A percentile compares a stretch with the other conserved stretches of the same genome.
Conservation (phyloP, 2,113 vertebrate species). For the human region DNA sequence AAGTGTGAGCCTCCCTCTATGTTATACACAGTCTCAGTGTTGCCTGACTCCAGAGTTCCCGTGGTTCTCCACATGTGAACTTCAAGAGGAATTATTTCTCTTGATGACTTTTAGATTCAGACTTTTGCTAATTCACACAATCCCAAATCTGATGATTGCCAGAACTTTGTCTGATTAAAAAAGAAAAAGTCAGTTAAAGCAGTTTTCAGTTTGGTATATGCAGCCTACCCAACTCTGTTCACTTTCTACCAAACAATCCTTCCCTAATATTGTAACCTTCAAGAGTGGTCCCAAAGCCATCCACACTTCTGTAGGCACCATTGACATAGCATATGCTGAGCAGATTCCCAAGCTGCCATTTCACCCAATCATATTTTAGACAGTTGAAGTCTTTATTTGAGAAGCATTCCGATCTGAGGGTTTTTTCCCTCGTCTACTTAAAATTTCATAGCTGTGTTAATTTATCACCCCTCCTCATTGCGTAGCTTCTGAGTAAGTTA, state of each 20-base stretch:
- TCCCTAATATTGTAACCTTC: not conserved
- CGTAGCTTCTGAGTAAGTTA: conserved; percentile 66
- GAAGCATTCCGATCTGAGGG: not conserved
- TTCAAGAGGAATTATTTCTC: not conserved
- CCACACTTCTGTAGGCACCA: not conserved
- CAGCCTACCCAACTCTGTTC: not conserved
- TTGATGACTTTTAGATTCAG: not conserved
- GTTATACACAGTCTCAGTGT: not conserved
- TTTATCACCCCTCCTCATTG: conserved; percentile 61
- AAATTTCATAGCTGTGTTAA: conserved; percentile 70
- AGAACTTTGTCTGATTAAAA: not conserved
- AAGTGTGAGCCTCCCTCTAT: not conserved
- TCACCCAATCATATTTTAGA: not conserved
- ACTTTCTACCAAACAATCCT: not conserved
- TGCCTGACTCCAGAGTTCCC: not conserved
- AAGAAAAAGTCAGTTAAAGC: not conserved
- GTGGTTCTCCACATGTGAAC: not conserved
- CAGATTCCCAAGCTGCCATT: not conserved
- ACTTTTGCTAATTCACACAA: not conserved
- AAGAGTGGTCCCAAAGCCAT: not conserved
- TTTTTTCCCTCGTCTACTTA: not conserved
- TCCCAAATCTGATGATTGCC: not conserved
- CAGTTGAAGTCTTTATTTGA: not conserved
- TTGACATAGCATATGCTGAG: not conserved
- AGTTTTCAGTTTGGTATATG: not conserved